These are phyloP conservation scores for Mesocricetus auratus DNA, from an alignment of 2,113 vertebrate species.

Conservation along the genomic window DNA sequence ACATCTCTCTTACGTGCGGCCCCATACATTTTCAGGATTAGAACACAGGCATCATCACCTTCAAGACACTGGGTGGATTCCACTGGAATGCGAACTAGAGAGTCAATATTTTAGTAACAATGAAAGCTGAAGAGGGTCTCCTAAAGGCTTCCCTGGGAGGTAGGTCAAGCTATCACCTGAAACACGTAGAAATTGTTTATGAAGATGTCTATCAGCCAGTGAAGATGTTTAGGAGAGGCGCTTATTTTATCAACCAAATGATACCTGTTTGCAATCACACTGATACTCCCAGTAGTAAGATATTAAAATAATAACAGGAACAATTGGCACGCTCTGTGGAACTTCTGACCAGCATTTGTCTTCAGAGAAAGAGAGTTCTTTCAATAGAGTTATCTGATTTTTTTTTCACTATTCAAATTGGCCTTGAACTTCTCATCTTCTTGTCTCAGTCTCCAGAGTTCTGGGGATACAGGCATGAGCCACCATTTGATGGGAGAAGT, in stretches of 20 bases:
- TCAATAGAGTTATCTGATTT: not conserved
- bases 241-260: constrained; percentile 22
- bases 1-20: constrained; percentile 75
- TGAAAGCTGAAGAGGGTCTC: constrained; percentile 15
- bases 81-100: constrained; percentile 71
- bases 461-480: not conserved
- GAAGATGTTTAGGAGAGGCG: constrained; percentile 47
- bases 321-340: not conserved
- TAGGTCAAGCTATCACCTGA: not conserved
- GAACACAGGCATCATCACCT: constrained; percentile 72
- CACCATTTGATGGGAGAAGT: no score
- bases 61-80: constrained; percentile 68
- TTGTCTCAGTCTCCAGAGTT: not conserved
- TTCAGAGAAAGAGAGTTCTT: constrained; percentile 30
- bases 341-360: constrained; percentile 20
- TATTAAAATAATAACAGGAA: constrained; percentile 54
- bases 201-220: constrained; percentile 27
- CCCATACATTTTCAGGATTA: constrained; percentile 80
- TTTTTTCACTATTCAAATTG: not conserved
- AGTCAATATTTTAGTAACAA: constrained; percentile 70
- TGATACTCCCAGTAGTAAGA: not conserved
- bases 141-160: not conserved
- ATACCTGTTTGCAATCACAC: not conserved
- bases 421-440: not conserved
- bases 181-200: constrained; percentile 1